Base-by-base conservation (phyloP, 2,113 vertebrate species). In the Ifrita kowaldi region DNA sequence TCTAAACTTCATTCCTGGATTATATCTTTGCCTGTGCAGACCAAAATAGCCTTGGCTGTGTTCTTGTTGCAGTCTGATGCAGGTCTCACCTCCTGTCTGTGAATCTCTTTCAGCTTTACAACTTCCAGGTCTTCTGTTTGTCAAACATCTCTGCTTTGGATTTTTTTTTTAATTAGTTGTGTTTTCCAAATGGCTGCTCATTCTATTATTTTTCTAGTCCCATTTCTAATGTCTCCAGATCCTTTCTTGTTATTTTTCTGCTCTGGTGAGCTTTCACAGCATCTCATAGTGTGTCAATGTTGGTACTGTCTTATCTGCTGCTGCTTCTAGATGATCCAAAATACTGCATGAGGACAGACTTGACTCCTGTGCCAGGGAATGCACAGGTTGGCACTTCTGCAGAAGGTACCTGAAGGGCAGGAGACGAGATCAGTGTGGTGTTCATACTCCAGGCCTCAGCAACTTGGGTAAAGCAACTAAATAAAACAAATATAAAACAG, bases 41-140 rank as follows among this genome's bases (percentile, higher is more conserved):
- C 84, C 59, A 57, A 88, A 96, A 84, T 86, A 93, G 69, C 81
- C 49, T 76, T 83, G 64, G 60, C 87, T 64, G 50, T 69, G 14
- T 46, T 91, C 59, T 92, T 92, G 79, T 70, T 89, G n/a, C 78
- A 90, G 78, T 65, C 71, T 89, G 75, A 24, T 74, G 64, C 35
- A 64, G 74, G 42, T 82, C 76, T 96, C 57, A 59, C 67, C 87
- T 94, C 32, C 75, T 82, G 65, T 60, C 92, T 87, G 57, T 85
- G 94, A 92, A 93, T 95, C 77, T 88, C 42, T 84, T 73, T 85
- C 71, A 64, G 67, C 81, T 59, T 89, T 84, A 16, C 64, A 70
- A 32, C 67, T 84, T 79, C 70, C 87, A 75, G 70, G 77, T 65
- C 59, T 83, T 83, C 71, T 8, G 6, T 71, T 65, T 3, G 3